Conservation (phyloP, 1,140 invertebrate genomes). For the Macrotrachela quadricornifera region DNA sequence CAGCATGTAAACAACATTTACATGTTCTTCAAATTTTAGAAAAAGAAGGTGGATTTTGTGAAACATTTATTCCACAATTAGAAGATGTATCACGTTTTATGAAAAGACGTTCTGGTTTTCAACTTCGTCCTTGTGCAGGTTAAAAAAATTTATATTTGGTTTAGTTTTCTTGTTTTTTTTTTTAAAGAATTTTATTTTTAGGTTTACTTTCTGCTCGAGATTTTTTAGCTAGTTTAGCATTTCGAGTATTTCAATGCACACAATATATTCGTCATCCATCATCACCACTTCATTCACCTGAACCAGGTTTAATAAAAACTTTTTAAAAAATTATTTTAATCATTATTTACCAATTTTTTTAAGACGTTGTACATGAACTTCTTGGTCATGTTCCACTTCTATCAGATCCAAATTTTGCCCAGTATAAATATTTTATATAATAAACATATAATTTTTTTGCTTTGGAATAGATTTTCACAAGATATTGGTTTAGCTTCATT, state of each 20-base stretch:
- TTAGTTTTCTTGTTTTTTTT: too few species aligned
- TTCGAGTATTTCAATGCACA: conserved; percentile 93
- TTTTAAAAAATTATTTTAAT: neutral
- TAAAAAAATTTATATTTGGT: conserved; percentile 26
- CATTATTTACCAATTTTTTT: conserved; percentile 8
- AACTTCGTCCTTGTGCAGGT: conserved; percentile 76
- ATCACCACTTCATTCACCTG: conserved; percentile 93
- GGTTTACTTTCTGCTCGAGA: conserved; percentile 63
- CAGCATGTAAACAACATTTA: conserved; percentile 82
- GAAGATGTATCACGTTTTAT: conserved; percentile 79
- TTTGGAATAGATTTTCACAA: conserved; percentile 37
- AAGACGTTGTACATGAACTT: conserved; percentile 38
- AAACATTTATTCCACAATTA: conserved; percentile 64
- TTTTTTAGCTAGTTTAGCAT: conserved; percentile 81
- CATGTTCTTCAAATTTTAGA: conserved; percentile 83
- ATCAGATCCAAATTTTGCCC: conserved; percentile 35
- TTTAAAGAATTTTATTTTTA: too few species aligned
- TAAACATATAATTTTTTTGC: too few species aligned
- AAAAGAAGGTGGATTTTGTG: conserved; percentile 80
- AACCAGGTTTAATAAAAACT: conserved; percentile 58
- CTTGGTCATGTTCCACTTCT: conserved; percentile 38
- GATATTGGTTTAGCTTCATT: conserved; percentile 48
- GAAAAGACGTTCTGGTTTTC: conserved; percentile 79
- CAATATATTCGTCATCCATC: conserved; percentile 93
- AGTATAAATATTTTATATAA: conserved; percentile 32